phyloP scores from a whole-genome alignment of 2,888 invertebrate genomes.

The Silvanus unidentatus region DNA sequence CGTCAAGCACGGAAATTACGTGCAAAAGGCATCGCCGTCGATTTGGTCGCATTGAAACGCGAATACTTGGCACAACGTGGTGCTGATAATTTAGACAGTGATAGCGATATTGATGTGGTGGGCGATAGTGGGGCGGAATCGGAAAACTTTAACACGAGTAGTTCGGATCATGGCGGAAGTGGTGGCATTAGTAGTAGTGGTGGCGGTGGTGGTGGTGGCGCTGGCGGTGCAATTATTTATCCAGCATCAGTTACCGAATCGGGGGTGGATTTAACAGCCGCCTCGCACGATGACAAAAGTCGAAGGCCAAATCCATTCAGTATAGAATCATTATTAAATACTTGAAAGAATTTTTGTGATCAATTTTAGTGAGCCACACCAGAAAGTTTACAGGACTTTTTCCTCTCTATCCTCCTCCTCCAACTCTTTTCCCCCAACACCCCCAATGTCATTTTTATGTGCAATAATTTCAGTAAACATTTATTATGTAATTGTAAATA shows the following conservation, averaged over 20 bases:
- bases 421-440: no score
- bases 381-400: no score
- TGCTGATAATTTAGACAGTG: slow-evolving; percentile 51
- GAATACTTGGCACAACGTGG: slow-evolving; percentile 80
- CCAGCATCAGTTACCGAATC: slow-evolving; percentile 34
- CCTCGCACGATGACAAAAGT: slow-evolving; percentile 48
- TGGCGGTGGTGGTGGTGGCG: slow-evolving; percentile 33
- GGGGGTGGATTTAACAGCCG: slow-evolving; percentile 47
- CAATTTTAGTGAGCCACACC: no score
- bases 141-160: slow-evolving; percentile 57
- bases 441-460: no score
- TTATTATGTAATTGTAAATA: no score
- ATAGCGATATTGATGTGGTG: slow-evolving; percentile 80
- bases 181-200: slow-evolving; percentile 1
- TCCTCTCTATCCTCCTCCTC: no score
- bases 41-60: slow-evolving; percentile 74
- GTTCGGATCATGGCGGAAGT: slow-evolving; percentile 14
- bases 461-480: no score
- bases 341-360: slow-evolving; percentile 45
- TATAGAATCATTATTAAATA: slow-evolving; percentile 80
- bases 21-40: slow-evolving; percentile 84
- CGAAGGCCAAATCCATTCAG: slow-evolving; percentile 77
- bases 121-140: slow-evolving; percentile 69
- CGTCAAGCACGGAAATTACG: slow-evolving; percentile 88
- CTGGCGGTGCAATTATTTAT: slow-evolving; percentile 42